Percentiles rank a stretch among this genome's conserved stretches.
phyloP scores from a whole-genome alignment of 2,797 vertebrate species.

The Tangara arthus region DNA sequence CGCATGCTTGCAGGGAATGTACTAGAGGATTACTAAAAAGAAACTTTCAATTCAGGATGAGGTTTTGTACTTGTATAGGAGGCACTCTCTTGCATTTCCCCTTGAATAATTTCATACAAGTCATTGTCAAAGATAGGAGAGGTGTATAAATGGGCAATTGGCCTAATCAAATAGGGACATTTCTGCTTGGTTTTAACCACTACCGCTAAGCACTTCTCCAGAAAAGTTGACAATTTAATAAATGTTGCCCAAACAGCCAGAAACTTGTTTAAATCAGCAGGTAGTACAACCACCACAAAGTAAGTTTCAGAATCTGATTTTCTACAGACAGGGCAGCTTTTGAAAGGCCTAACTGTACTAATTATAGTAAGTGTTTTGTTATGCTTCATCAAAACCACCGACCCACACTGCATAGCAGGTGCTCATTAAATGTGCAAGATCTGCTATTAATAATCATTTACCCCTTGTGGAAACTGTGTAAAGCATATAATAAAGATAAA shows the following conservation, averaged over 20 bases:
- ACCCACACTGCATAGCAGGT: constrained; percentile 51
- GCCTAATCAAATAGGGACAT: neutral
- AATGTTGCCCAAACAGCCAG: constrained; percentile 8
- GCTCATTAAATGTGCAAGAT: constrained; percentile 46
- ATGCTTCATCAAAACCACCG: constrained; percentile 62
- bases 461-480: constrained; percentile 2
- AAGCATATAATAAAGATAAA: neutral
- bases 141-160: neutral
- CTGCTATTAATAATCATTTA: constrained; percentile 58
- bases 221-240: constrained; percentile 45
- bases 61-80: neutral
- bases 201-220: neutral
- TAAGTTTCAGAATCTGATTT: constrained; percentile 45
- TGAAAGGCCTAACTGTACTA: constrained; percentile 51
- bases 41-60: neutral
- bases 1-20: neutral
- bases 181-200: neutral
- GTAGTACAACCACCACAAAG: constrained; percentile 38
- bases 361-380: constrained; percentile 53
- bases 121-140: neutral
- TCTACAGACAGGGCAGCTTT: constrained; percentile 9
- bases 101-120: neutral
- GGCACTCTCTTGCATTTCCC: neutral
- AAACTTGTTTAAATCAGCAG: constrained; percentile 30
- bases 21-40: neutral